Evolutionary conservation across 35 echinoderm and acorn worm genomes (phyloP).

Genomic region (Lytechinus pictus): DNA sequence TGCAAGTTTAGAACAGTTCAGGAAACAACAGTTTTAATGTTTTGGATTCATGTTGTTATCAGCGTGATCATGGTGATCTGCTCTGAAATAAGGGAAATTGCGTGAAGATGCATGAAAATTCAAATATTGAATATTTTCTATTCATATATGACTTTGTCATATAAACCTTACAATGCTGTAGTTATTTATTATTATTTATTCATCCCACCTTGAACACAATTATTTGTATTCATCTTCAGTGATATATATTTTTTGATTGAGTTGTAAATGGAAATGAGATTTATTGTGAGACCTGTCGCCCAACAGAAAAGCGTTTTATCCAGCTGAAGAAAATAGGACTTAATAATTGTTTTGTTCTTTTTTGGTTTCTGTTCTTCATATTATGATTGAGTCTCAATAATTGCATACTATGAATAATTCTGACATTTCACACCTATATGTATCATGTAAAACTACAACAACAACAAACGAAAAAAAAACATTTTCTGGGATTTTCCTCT

Average conservation of each 20-base stretch:
- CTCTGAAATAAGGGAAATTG: not conserved
- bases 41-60: not conserved
- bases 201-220: not conserved
- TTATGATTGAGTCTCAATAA: too few species aligned
- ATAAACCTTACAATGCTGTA: not conserved
- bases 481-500: too few species aligned
- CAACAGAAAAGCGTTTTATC: too few species aligned
- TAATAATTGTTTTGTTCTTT: too few species aligned
- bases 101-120: not conserved
- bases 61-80: not conserved
- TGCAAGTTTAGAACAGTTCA: not conserved
- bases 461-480: too few species aligned
- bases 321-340: too few species aligned
- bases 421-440: too few species aligned
- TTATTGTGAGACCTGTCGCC: too few species aligned
- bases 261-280: not conserved
- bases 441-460: too few species aligned
- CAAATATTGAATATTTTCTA: not conserved
- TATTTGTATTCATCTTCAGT: not conserved
- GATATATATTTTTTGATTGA: not conserved
- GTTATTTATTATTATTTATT: not conserved
- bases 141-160: not conserved
- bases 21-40: slow-evolving; percentile 11
- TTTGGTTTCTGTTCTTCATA: too few species aligned
- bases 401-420: too few species aligned